Percentiles rank a stretch among this genome's conserved stretches.
These are phyloP conservation scores for Doryteuthis pealeii DNA, from an alignment of 1,140 invertebrate genomes.

Conservation along the genomic window DNA sequence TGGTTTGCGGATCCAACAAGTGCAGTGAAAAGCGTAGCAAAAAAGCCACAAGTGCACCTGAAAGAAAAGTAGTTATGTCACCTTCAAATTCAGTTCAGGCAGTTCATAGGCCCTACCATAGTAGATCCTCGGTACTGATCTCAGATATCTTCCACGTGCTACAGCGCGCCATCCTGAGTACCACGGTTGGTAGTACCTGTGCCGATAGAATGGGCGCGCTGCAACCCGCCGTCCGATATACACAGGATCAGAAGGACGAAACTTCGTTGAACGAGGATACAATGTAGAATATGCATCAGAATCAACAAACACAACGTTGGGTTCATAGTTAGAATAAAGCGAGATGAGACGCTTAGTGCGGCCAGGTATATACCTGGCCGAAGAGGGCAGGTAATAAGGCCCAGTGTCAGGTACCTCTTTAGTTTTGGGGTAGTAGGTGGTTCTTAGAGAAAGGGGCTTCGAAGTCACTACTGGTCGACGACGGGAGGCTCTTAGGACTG, in stretches of 20 bases:
- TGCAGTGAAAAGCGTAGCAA: not conserved
- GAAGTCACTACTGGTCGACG: not conserved
- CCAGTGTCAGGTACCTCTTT: no score
- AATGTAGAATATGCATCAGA: no score
- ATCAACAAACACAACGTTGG: no score
- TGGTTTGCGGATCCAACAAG: not conserved
- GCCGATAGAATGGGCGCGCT: no score
- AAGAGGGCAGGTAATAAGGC: no score
- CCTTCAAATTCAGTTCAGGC: not conserved
- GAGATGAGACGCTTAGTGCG: not conserved
- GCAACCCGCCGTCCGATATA: no score
- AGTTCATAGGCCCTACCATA: not conserved
- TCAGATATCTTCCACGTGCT: not conserved
- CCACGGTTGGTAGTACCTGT: no score
- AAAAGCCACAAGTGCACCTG: constrained; percentile 1
- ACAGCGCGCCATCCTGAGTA: not conserved
- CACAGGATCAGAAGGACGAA: no score
- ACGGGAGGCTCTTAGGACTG: not conserved
- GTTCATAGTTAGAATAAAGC: no score
- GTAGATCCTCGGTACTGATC: not conserved
- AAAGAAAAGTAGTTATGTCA: not conserved
- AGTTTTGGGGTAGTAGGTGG: no score
- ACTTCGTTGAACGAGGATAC: no score
- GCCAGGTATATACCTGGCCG: not conserved
- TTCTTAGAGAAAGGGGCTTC: no score